A percentile compares a stretch with the other conserved stretches of the same genome.
These are phyloP conservation scores for Blera fallax DNA, from an alignment of 2,888 invertebrate species.

Conservation along the genomic window DNA sequence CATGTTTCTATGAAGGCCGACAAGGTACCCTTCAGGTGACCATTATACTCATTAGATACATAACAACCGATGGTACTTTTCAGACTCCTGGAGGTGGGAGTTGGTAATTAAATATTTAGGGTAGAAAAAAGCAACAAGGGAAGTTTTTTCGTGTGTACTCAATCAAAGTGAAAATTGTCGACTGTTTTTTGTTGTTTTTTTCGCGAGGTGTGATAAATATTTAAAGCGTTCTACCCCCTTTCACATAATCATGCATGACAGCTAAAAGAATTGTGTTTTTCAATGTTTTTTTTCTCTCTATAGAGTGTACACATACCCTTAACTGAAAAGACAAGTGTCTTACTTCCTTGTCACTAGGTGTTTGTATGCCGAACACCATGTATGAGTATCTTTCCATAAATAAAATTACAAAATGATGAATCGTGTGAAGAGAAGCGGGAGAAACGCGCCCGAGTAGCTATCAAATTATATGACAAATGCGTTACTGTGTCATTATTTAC, in stretches of 20 bases:
- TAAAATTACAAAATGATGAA: slow-evolving; percentile 75
- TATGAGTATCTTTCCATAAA: slow-evolving; percentile 66
- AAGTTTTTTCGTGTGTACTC: slow-evolving; percentile 10
- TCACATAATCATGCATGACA: slow-evolving; percentile 67
- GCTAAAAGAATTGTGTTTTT: slow-evolving; percentile 55
- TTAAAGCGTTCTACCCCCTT: slow-evolving; percentile 55
- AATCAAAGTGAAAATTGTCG: slow-evolving; percentile 29
- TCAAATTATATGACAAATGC: slow-evolving; percentile 73
- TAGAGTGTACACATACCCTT: background rate
- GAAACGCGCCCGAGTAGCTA: slow-evolving; percentile 39
- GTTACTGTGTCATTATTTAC: slow-evolving; percentile 52
- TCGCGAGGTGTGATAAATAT: slow-evolving; percentile 65
- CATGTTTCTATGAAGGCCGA: slow-evolving; percentile 64
- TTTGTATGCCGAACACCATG: slow-evolving; percentile 2
- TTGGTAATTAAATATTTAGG: slow-evolving; percentile 61
- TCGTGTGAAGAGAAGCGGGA: slow-evolving; percentile 71
- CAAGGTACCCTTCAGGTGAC: slow-evolving; percentile 62
- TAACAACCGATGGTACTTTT: slow-evolving; percentile 2
- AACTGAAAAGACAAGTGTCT: slow-evolving; percentile 1
- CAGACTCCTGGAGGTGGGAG: background rate
- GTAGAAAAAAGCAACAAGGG: background rate
- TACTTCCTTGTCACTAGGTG: slow-evolving; percentile 38
- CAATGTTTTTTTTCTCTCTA: background rate
- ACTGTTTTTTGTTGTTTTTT: background rate
- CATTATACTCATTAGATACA: slow-evolving; percentile 49